A percentile compares a stretch with the other conserved stretches of the same genome.
phyloP scores from a whole-genome alignment of 2,797 vertebrate species.

The Hydrolagus colliei region DNA sequence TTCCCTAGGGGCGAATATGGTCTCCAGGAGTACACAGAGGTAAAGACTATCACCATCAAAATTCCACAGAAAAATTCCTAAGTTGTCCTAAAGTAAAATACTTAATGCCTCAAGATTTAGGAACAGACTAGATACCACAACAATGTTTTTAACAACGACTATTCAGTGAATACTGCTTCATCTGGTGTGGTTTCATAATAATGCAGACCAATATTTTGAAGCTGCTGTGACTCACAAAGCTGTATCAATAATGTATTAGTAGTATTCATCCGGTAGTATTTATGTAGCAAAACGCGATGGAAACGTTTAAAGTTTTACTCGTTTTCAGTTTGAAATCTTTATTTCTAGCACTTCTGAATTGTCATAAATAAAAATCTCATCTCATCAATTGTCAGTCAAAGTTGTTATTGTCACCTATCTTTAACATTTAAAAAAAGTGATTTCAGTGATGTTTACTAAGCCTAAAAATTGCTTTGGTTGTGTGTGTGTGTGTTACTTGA shows the following conservation, averaged over 20 bases:
- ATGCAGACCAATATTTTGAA: background rate
- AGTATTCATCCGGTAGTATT: slow-evolving; percentile 8
- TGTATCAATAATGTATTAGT: background rate
- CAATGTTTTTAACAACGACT: background rate
- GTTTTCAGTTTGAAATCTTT: slow-evolving; percentile 5
- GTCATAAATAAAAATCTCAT: background rate
- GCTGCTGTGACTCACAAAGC: background rate
- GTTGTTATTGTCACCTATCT: background rate
- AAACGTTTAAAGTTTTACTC: background rate
- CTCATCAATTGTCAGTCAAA: background rate
- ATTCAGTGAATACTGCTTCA: background rate
- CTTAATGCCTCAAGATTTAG: slow-evolving; percentile 32
- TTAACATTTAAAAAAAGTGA: too few species aligned
- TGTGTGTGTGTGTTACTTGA: background rate
- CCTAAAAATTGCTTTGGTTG: background rate
- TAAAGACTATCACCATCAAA: slow-evolving; percentile 78
- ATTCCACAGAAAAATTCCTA: slow-evolving; percentile 78
- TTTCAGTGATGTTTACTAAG: background rate
- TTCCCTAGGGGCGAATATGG: slow-evolving; percentile 71
- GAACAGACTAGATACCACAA: background rate
- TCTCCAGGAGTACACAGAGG: slow-evolving; percentile 74
- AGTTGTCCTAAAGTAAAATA: slow-evolving; percentile 46
- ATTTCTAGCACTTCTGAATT: background rate
- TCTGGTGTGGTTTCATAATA: slow-evolving; percentile 11
- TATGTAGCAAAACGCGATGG: background rate